Conservation (phyloP, 2,113 vertebrate species). For the Paratilapia polleni region DNA sequence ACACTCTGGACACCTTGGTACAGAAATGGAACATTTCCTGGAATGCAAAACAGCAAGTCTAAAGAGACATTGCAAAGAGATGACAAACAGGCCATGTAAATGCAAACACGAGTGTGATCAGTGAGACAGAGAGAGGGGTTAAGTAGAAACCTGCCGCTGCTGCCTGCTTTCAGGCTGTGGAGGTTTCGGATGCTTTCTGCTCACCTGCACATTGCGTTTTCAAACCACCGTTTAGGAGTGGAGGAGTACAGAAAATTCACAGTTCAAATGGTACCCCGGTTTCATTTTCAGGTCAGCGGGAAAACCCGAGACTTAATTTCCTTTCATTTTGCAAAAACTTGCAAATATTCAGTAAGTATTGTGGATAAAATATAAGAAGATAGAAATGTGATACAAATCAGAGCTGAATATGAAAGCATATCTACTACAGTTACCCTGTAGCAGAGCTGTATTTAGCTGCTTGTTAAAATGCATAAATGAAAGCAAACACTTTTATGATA, state of each 20-base stretch:
- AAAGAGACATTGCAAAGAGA: not conserved
- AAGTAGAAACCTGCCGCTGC: slow-evolving; percentile 44
- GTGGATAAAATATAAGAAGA: not conserved
- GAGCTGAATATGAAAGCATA: not conserved
- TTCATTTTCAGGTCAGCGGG: slow-evolving; percentile 8
- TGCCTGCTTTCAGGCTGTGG: slow-evolving; percentile 12
- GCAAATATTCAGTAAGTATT: not conserved
- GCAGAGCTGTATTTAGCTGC: too few species aligned
- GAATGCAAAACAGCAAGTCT: slow-evolving; percentile 49
- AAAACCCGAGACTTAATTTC: not conserved
- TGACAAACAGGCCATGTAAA: not conserved
- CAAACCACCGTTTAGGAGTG: not conserved
- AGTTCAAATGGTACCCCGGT: not conserved
- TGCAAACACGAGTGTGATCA: slow-evolving; percentile 5
- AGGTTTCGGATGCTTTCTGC: slow-evolving; percentile 53
- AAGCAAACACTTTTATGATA: too few species aligned
- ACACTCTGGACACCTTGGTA: not conserved
- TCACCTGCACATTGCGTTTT: slow-evolving; percentile 79
- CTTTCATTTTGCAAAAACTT: not conserved
- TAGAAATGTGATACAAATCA: too few species aligned
- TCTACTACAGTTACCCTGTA: too few species aligned
- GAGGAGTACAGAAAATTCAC: not conserved
- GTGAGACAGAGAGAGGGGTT: slow-evolving; percentile 10
- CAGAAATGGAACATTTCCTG: slow-evolving; percentile 49
- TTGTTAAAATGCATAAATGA: too few species aligned